Base-by-base conservation (phyloP, 2,888 invertebrate species). In the Polyploca ridens region DNA sequence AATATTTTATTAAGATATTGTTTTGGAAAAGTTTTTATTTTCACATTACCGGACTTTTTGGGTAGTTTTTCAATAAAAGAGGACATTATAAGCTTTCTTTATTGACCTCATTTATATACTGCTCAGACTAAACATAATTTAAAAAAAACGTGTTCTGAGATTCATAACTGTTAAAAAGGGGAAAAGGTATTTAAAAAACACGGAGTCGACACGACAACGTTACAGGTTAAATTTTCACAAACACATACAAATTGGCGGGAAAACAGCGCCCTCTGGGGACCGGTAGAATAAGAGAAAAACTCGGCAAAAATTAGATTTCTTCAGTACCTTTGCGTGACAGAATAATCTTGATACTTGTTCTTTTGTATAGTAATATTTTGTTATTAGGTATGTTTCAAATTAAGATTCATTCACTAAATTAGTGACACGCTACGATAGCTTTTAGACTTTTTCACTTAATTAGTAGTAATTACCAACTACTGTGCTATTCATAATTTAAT, bases 231-330 rank as follows among this genome's bases (percentile, higher is more conserved):
- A 88, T 88, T 87, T 88, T 87, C 88, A 91, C 92, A 92, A 92
- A 90, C 89, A 91, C 86, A 88, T 86, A 86, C 88, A 92, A 93
- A 93, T 92, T 92, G 91, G 88, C 89, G 84, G 85, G 87, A 90
- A 87, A 85, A 84, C 86, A 83, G 79, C 86, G 82, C 82, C 82
- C 89, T 76, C 82, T 75, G 66, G 85, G 82, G 83, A 77, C 64
- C 67, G 71, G 70, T 72, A 83, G 82, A 90, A 86, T 90, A 87
- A 88, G 87, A 89, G 91, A 93, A 93, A 93, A 93, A 93, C 89
- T 89, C 84, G 77, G 70, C 88, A 93, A 94, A 92, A 93, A 93
- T 91, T 91, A 91, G 90, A 93, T 93, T 93, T 90, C 88, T 90
- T 84, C 84, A 75, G 75, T 72, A 71, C 68, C 68, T 62, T 73